Percentiles rank a stretch among this genome's conserved stretches.
Conservation (phyloP, 2,113 vertebrate species). For the Tamias sibiricus region DNA sequence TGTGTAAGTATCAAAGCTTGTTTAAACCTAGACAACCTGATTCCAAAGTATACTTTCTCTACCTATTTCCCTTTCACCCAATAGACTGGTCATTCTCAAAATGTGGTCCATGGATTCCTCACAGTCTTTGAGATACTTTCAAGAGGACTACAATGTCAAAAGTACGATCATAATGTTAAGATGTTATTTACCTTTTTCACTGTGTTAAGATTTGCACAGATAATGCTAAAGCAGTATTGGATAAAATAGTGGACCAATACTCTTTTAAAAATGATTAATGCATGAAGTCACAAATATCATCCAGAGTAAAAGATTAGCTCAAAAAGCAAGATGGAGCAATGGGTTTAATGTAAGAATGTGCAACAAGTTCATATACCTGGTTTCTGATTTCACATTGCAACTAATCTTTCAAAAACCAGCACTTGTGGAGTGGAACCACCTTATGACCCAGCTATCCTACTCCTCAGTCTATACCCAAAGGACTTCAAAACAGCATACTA, state of each 20-base stretch:
- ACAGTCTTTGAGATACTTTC: background rate
- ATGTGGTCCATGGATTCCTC: background rate
- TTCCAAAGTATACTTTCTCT: background rate
- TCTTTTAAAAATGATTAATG: slow-evolving; percentile 9
- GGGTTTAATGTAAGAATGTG: background rate
- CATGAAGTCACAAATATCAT: background rate
- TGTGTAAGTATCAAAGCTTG: background rate
- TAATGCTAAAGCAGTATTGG: background rate
- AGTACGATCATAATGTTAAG: background rate
- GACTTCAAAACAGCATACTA: no score
- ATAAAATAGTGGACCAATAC: background rate
- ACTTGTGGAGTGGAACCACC: background rate
- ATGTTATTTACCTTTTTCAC: slow-evolving; percentile 11
- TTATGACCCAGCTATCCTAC: no score
- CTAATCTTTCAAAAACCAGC: slow-evolving; percentile 33
- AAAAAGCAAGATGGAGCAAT: background rate
- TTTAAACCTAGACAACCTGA: background rate
- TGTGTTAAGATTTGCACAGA: background rate
- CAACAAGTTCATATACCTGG: background rate
- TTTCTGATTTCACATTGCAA: background rate
- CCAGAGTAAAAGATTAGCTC: background rate
- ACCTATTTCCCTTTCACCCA: background rate
- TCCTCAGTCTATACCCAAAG: no score
- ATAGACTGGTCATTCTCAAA: background rate
- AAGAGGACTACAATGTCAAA: background rate